Evolutionary conservation across 1,140 invertebrate genomes (phyloP).

Genomic region (Penaeus vannamei): DNA sequence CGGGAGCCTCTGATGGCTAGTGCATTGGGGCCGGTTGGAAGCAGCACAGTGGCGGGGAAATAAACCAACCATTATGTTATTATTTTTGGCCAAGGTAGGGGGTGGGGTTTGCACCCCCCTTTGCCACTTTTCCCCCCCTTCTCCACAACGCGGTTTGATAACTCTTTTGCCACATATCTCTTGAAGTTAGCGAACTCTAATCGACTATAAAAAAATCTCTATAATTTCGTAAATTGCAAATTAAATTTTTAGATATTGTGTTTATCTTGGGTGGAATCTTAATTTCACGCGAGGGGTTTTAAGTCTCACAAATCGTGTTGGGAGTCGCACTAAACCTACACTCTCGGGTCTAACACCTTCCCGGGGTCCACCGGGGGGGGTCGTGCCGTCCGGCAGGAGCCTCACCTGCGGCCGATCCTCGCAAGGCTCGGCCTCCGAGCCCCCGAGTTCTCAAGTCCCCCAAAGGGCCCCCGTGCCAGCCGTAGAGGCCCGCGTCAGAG

Average conservation of each 20-base stretch:
- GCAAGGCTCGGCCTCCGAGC: too few relatives aligned
- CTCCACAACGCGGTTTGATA: slow-evolving; percentile 41
- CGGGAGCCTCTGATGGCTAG: too few relatives aligned
- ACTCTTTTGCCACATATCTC: slow-evolving; percentile 65
- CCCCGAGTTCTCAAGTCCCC: too few relatives aligned
- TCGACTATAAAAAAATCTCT: slow-evolving; percentile 63
- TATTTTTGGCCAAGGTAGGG: slow-evolving; percentile 26
- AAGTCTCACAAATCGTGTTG: too few relatives aligned
- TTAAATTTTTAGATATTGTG: slow-evolving; percentile 65
- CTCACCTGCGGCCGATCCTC: too few relatives aligned
- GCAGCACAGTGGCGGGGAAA: slow-evolving; percentile 6
- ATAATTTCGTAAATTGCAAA: slow-evolving; percentile 64
- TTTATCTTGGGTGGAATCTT: slow-evolving; percentile 62
- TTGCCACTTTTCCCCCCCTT: slow-evolving; percentile 44
- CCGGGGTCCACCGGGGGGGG: too few relatives aligned
- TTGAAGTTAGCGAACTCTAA: slow-evolving; percentile 59
- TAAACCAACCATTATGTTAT: slow-evolving; percentile 45
- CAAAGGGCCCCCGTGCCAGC: too few relatives aligned
- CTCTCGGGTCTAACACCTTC: too few relatives aligned
- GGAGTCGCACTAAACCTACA: too few relatives aligned
- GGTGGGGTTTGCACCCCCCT: slow-evolving; percentile 7
- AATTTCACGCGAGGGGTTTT: slow-evolving; percentile 49
- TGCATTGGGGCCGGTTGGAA: slow-evolving; percentile 10
- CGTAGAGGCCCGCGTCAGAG: too few relatives aligned
- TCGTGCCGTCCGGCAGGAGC: too few relatives aligned